phyloP scores from a whole-genome alignment of 2,113 vertebrate genomes.

The Junco hyemalis region DNA sequence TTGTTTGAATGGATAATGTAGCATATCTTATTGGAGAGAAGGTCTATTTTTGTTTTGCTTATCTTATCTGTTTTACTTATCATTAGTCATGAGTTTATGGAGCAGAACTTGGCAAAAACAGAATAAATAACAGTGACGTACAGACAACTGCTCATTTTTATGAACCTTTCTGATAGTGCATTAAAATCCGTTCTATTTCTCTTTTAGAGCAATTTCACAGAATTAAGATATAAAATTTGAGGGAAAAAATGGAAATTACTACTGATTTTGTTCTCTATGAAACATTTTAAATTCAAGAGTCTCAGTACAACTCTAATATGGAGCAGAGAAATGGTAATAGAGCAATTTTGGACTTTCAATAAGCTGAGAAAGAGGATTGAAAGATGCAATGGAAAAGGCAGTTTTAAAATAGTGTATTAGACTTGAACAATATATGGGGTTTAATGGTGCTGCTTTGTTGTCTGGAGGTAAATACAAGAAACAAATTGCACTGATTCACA shows the following conservation, averaged over 20 bases:
- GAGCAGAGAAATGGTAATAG: background rate
- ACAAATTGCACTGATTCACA: slow-evolving; percentile 11
- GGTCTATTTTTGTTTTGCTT: slow-evolving; percentile 47
- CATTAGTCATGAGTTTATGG: slow-evolving; percentile 48
- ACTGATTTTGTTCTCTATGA: background rate
- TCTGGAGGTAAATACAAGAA: background rate
- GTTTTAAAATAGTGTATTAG: background rate
- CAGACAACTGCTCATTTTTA: background rate
- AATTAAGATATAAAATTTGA: background rate
- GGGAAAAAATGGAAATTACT: background rate
- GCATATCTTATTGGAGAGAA: slow-evolving; percentile 22
- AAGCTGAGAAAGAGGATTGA: background rate
- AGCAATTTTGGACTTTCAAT: background rate
- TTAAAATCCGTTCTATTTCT: background rate
- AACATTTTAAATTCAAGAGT: background rate
- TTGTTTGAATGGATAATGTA: slow-evolving; percentile 52
- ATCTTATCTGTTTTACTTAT: slow-evolving; percentile 55
- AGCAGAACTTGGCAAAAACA: slow-evolving; percentile 15
- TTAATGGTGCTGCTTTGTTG: slow-evolving; percentile 5
- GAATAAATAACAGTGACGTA: background rate
- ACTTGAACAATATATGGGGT: background rate
- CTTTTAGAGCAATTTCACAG: background rate
- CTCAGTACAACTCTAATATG: background rate
- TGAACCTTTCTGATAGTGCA: background rate
- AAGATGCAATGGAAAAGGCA: background rate